Conservation (phyloP, 2,888 invertebrate species). For the Volucella inflata region DNA sequence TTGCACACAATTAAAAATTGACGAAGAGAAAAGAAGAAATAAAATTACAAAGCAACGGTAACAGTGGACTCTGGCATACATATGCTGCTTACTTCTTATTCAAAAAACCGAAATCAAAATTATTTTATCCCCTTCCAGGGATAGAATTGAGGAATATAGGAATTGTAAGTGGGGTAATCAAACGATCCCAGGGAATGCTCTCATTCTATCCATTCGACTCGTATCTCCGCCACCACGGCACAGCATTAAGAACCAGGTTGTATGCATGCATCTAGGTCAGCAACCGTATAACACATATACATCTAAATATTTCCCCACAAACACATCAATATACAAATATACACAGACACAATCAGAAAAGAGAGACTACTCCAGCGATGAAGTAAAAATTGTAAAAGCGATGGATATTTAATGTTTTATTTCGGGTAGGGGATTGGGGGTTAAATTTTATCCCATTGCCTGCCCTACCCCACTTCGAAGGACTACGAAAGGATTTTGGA, state of each 20-base stretch:
- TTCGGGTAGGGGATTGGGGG: neutral
- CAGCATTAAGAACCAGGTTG: conserved; percentile 71
- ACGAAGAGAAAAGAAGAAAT: neutral
- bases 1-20: conserved; percentile 47
- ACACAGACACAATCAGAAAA: conserved; percentile 24
- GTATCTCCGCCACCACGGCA: conserved; percentile 62
- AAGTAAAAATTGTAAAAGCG: conserved; percentile 62
- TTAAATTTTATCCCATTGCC: neutral
- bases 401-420: conserved; percentile 66
- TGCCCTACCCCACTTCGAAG: conserved; percentile 55
- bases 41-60: conserved; percentile 39
- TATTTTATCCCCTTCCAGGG: conserved; percentile 20
- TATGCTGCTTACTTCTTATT: conserved; percentile 32
- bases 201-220: conserved; percentile 65
- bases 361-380: conserved; percentile 37
- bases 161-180: conserved; percentile 72
- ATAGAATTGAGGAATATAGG: conserved; percentile 4
- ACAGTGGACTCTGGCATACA: conserved; percentile 45
- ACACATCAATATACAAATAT: neutral
- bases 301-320: conserved; percentile 2
- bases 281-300: conserved; percentile 62
- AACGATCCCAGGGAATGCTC: conserved; percentile 73
- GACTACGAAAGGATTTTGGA: conserved; percentile 66
- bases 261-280: conserved; percentile 72
- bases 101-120: conserved; percentile 60